Percentiles rank a stretch among this genome's conserved stretches.
Conservation (phyloP, 2,113 vertebrate genomes). For the Tylochromis polylepis region DNA sequence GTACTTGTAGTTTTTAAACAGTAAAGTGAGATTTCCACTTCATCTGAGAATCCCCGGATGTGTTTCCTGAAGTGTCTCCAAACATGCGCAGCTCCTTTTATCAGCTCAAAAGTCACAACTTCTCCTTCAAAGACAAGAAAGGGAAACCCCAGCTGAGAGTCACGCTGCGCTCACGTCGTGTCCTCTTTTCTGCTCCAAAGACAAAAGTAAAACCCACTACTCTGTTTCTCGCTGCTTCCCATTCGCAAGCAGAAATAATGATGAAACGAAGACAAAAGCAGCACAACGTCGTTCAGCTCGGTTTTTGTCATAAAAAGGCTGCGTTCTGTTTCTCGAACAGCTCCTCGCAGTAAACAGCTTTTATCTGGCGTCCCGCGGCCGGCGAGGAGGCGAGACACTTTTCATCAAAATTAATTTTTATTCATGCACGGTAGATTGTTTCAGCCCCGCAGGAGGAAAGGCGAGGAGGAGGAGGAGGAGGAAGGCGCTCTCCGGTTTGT, state of each 20-base stretch:
- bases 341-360: not conserved
- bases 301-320: not conserved
- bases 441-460: not conserved
- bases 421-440: not conserved
- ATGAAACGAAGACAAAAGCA: not conserved
- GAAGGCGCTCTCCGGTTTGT: not conserved
- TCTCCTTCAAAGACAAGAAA: not conserved
- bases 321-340: not conserved
- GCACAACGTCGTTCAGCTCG: not conserved
- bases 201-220: not conserved
- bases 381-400: not conserved
- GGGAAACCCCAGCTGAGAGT: not conserved
- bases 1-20: not conserved
- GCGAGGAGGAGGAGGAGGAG: not conserved
- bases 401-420: conserved; percentile 5
- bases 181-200: not conserved
- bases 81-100: not conserved
- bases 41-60: not conserved
- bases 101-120: not conserved
- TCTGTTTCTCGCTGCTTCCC: not conserved
- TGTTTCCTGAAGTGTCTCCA: not conserved
- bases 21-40: not conserved
- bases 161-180: not conserved
- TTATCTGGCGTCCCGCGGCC: not conserved
- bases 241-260: not conserved